Evolutionary conservation across 2,888 invertebrate species (phyloP), one percentile per base, ranked within the genome.

Genomic region (Amiota communis): DNA sequence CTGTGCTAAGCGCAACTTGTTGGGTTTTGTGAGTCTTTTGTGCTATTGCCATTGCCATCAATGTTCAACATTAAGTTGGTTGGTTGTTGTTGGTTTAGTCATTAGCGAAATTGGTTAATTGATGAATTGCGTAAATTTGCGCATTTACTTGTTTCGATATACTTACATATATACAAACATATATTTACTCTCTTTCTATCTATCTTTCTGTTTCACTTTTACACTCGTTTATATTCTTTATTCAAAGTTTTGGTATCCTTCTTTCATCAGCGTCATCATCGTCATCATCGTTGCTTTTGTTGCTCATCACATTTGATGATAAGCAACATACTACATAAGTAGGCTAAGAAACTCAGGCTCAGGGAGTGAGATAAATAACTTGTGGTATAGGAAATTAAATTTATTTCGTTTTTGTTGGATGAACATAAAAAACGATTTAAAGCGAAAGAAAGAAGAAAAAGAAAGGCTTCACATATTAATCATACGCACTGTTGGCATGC

Each of bases 401-500:
- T 2, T 36, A 2, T 36, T 36, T 36, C n/a, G 8, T 56, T 56
- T 56, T 56, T 56, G 15, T 56, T 56, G 56, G 15, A 56, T 8
- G 56, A n/a, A 56, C 15, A 56, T 36, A 17, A 13, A 17, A 17
- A n/a, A 59, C 17, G 59, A 59, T 17, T 17, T 17, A 59, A 23
- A 59, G 59, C 15, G 59, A 23, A 23, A 23, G n/a, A 59, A 23
- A 59, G 59, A 4, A 59, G 0, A 11, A 72, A 15, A 73, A n/a
- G 64, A 77, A 83, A 79, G 76, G 77, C 67, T 75, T 68, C 67
- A 36, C 36, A 81, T 79, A 83, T 83, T 83, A 84, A 84, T 84
- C 84, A 83, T 84, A 84, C 84, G 83, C 81, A 82, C 70, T 70
- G 77, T 76, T 72, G 75, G 70, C 36, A 36, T 36, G 36, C 78